Evolutionary conservation across 1,140 invertebrate genomes (phyloP).

Genomic region (Papilio polytes): DNA sequence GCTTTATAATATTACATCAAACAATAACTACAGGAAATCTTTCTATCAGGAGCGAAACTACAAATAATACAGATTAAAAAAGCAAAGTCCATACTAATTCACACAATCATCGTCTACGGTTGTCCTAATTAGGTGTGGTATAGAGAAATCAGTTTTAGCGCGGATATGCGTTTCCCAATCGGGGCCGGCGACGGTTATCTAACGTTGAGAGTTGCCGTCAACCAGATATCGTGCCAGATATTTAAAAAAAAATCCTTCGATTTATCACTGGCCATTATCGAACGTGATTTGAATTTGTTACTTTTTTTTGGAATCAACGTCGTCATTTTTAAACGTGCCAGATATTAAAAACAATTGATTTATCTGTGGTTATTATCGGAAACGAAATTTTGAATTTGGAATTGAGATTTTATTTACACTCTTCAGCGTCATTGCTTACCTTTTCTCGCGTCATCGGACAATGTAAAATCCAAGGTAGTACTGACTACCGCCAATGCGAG

Average conservation of each 20-base stretch:
- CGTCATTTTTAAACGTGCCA: conserved; percentile 8
- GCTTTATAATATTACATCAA: not conserved
- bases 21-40: too few relatives aligned
- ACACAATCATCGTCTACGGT: not conserved
- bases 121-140: conserved; percentile 4
- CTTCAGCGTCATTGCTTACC: conserved; percentile 45
- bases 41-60: too few relatives aligned
- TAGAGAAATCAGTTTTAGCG: conserved; percentile 8
- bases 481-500: conserved; percentile 60
- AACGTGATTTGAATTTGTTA: conserved; percentile 17
- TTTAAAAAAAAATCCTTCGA: conserved; percentile 5
- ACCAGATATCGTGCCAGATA: conserved; percentile 1
- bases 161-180: conserved; percentile 24
- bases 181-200: conserved; percentile 13
- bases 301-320: conserved; percentile 7
- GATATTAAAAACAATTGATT: not conserved
- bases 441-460: conserved; percentile 62
- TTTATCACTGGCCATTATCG: conserved; percentile 20
- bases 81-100: too few relatives aligned
- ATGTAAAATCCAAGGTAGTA: conserved; percentile 62
- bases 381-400: not conserved
- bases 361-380: conserved; percentile 8
- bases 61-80: too few relatives aligned
- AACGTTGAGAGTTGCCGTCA: not conserved
- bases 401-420: not conserved